Percentiles rank a stretch among this genome's conserved stretches.
Conservation (phyloP, 2,797 vertebrate genomes). For the Muscicapa striata region DNA sequence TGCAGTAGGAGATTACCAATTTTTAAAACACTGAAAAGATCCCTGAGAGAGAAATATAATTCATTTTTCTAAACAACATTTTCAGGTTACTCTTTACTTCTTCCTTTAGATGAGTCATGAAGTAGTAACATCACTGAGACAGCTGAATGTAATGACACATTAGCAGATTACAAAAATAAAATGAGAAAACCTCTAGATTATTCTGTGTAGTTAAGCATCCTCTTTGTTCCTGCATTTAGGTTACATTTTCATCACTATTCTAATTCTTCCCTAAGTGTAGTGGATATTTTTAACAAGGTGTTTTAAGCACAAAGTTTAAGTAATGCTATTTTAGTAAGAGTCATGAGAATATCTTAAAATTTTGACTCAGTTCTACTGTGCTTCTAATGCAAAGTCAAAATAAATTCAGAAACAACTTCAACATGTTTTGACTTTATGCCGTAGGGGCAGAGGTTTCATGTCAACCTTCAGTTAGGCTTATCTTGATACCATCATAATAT, state of each 20-base stretch:
- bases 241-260: neutral
- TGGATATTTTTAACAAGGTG: neutral
- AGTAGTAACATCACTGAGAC: slow-evolving; percentile 11
- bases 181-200: slow-evolving; percentile 41
- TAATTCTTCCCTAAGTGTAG: slow-evolving; percentile 40
- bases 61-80: slow-evolving; percentile 60
- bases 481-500: neutral
- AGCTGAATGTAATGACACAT: slow-evolving; percentile 30
- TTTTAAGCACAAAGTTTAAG: slow-evolving; percentile 33
- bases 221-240: slow-evolving; percentile 25
- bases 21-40: slow-evolving; percentile 41
- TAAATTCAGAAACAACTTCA: neutral
- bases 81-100: slow-evolving; percentile 35
- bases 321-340: slow-evolving; percentile 36
- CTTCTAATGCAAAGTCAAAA: neutral
- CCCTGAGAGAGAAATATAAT: slow-evolving; percentile 51
- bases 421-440: neutral
- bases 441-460: neutral
- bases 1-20: slow-evolving; percentile 44
- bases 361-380: slow-evolving; percentile 4
- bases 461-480: neutral
- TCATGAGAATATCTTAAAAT: slow-evolving; percentile 20
- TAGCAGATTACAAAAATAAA: slow-evolving; percentile 42
- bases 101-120: slow-evolving; percentile 14
- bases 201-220: slow-evolving; percentile 26